A percentile compares a stretch with the other conserved stretches of the same genome.
phyloP scores from a whole-genome alignment of 2,797 vertebrate genomes.

The Echeneis naucrates region DNA sequence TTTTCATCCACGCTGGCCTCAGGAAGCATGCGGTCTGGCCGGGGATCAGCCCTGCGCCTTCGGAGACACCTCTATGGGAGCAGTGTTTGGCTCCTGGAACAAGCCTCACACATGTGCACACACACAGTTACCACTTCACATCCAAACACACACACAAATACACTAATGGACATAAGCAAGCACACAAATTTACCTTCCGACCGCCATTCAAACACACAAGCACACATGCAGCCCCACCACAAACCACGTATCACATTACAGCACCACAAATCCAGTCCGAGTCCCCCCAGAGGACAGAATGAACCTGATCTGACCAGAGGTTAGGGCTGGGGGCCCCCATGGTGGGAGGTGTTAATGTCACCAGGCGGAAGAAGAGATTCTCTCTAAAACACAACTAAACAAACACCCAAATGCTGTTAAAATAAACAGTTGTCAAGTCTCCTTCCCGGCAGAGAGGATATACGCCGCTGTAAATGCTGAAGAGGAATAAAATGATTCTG shows the following conservation, averaged over 20 bases:
- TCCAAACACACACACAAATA: conserved; percentile 45
- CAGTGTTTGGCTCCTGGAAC: conserved; percentile 67
- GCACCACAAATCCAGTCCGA: conserved; percentile 23
- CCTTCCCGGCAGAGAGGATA: conserved; percentile 15
- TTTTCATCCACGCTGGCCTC: conserved; percentile 80
- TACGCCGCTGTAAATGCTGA: background rate
- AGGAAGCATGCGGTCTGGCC: conserved; percentile 85
- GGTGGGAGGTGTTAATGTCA: conserved; percentile 13
- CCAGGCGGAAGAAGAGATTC: conserved; percentile 33
- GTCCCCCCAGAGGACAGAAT: conserved; percentile 35
- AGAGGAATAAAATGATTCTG: conserved; percentile 2
- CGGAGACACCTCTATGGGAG: conserved; percentile 69
- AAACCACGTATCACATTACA: conserved; percentile 61
- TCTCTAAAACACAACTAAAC: conserved; percentile 39
- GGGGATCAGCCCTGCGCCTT: conserved; percentile 58
- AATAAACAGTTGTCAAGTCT: conserved; percentile 48
- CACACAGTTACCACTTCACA: conserved; percentile 42
- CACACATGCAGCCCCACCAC: conserved; percentile 45
- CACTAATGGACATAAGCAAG: conserved; percentile 47
- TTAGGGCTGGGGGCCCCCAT: conserved; percentile 13
- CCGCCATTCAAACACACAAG: conserved; percentile 12
- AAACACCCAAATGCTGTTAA: conserved; percentile 54
- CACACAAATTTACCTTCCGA: conserved; percentile 28
- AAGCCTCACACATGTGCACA: conserved; percentile 34
- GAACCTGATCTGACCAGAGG: conserved; percentile 36